Base-by-base conservation (phyloP, 2,888 invertebrate genomes). In the Acleris laterana region DNA sequence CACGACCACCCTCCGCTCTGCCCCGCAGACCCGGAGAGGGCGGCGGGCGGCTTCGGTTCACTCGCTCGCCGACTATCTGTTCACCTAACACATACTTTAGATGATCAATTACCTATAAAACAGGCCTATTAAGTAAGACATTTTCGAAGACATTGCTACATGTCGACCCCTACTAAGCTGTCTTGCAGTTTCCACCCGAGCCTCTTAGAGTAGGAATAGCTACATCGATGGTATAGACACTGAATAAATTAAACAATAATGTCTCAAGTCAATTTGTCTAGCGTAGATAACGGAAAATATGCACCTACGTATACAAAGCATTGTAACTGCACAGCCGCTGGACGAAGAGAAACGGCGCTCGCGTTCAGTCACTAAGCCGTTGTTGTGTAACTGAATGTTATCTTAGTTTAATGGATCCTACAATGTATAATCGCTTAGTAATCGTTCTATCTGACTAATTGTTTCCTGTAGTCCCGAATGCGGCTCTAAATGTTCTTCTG, bases 251-350 rank as follows among this genome's bases (percentile, higher is more conserved):
- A 73, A 76, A 79, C 76, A 82, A 80, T 63, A 66, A 68, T 76
- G 84, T 81, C 82, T 82, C 81, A 78, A 81, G 90, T 91, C 91
- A 90, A 90, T 91, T 91, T 80, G 25, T 60, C 46, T 63, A 65
- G 69, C 60, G 49, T 68, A 63, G 61, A 68, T 63, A 56, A 62
- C 63, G 59, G 55, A 66, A 66, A 67, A 64, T 64, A 66, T 56
- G 67, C 65, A 57, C 65, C 66, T 59, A 71, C 38, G 56, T 57
- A 66, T 57, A 62, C 61, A 56, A 38, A 22, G 62, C 60, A 57
- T 57, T 22, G 49, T 56, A 61, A 38, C 59, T 60, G 60, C 66
- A 66, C 66, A 52, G 20, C 42, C 61, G 50, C 62, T 51, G 51
- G 48, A 51, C 66, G 44, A 51, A 60, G 42, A 51, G 42, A 25